These are phyloP conservation scores for Eupleurogrammus muticus DNA, from an alignment of 2,797 vertebrate genomes.

Conservation along the genomic window DNA sequence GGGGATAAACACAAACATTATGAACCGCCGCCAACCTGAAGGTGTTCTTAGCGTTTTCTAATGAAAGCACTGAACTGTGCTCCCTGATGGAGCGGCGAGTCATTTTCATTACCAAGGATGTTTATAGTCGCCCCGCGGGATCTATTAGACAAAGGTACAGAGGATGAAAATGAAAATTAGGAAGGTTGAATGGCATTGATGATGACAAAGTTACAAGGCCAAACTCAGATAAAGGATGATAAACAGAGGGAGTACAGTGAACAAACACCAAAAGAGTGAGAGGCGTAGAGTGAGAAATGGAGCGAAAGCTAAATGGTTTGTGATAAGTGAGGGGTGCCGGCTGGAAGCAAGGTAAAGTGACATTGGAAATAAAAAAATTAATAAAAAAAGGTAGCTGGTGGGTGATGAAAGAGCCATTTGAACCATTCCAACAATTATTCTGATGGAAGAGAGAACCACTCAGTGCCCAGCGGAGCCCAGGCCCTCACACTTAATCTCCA, in stretches of 20 bases:
- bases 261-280: neutral
- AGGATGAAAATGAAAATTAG: neutral
- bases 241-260: neutral
- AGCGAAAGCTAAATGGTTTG: neutral
- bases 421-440: slow-evolving; percentile 3
- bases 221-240: neutral
- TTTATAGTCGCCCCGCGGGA: neutral
- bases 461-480: neutral
- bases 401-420: slow-evolving; percentile 1
- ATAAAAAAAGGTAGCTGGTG: neutral
- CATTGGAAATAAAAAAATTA: neutral
- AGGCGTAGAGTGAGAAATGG: neutral
- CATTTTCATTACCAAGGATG: neutral
- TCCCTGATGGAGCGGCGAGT: neutral
- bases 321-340: neutral
- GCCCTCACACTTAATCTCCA: slow-evolving; percentile 10
- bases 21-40: neutral
- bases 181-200: neutral
- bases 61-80: neutral
- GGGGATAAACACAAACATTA: no score
- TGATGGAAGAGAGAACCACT: neutral
- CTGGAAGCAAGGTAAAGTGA: neutral
- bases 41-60: neutral
- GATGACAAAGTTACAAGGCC: neutral
- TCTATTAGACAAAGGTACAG: neutral